A percentile compares a stretch with the other conserved stretches of the same genome.
phyloP scores from a whole-genome alignment of 1,140 invertebrate species.

The Atopsyche davidsoni region DNA sequence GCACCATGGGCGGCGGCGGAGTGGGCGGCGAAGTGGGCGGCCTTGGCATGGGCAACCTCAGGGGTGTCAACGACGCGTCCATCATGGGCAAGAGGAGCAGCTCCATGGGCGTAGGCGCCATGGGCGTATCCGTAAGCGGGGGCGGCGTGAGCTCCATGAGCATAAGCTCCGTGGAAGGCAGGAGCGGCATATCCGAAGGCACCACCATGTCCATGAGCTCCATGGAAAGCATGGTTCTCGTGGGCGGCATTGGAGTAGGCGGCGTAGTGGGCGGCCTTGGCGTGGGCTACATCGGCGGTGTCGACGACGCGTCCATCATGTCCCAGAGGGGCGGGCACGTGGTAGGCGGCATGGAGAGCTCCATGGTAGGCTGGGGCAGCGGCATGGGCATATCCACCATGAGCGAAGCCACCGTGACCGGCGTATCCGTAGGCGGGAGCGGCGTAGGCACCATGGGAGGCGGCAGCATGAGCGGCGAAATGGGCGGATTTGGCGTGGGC shows the following conservation, averaged over 20 bases:
- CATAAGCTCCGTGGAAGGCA: background rate
- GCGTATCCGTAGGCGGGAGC: slow-evolving; percentile 11
- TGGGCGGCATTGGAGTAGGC: slow-evolving; percentile 13
- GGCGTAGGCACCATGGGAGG: slow-evolving; percentile 10
- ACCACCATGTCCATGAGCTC: slow-evolving; percentile 3
- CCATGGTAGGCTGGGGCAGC: slow-evolving; percentile 17
- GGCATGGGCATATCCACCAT: background rate
- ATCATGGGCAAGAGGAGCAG: slow-evolving; percentile 20
- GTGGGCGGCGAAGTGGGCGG: slow-evolving; percentile 17
- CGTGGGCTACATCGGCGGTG: slow-evolving; percentile 16
- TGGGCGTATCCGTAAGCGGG: slow-evolving; percentile 6
- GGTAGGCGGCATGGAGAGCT: slow-evolving; percentile 25
- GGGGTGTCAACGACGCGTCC: slow-evolving; percentile 25
- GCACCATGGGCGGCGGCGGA: slow-evolving; percentile 10
- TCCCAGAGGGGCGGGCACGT: no score
- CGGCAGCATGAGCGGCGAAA: background rate
- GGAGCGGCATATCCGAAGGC: slow-evolving; percentile 4
- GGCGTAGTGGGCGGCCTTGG: slow-evolving; percentile 18
- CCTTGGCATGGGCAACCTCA: slow-evolving; percentile 26
- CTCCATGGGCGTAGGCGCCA: slow-evolving; percentile 19
- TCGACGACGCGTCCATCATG: slow-evolving; percentile 28
- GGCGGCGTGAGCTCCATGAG: slow-evolving; percentile 9
- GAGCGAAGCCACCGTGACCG: slow-evolving; percentile 20
- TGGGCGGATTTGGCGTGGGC: slow-evolving; percentile 2
- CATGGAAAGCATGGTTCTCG: slow-evolving; percentile 5